Conservation (phyloP, 2,888 invertebrate species). For the Coenonympha glycerion region DNA sequence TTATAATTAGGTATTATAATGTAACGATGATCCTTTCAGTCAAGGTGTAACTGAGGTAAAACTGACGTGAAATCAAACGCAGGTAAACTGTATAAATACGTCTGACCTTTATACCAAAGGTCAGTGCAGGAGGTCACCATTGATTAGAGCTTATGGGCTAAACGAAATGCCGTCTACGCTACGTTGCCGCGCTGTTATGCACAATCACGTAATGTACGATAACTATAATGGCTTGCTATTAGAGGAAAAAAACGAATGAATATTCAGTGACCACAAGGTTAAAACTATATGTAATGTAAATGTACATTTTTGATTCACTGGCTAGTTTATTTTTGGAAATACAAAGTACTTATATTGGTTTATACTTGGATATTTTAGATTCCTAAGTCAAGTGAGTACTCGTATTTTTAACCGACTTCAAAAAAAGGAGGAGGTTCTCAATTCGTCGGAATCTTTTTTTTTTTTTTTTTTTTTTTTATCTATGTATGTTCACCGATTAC, state of each 20-base stretch:
- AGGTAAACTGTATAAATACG: slow-evolving; percentile 30
- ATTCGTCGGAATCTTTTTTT: no score
- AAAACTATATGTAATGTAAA: no score
- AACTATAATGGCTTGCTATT: slow-evolving; percentile 5
- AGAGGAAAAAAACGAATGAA: not conserved
- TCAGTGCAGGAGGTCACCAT: slow-evolving; percentile 45
- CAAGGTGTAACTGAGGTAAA: slow-evolving; percentile 10
- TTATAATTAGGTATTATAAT: no score
- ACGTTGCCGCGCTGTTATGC: slow-evolving; percentile 13
- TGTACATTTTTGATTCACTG: not conserved
- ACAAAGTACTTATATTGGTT: no score
- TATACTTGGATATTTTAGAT: no score
- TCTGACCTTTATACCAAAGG: slow-evolving; percentile 43
- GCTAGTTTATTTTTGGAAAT: no score
- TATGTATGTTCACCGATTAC: no score
- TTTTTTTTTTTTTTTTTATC: no score
- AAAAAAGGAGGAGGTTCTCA: no score
- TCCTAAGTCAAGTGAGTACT: no score
- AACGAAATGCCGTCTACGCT: slow-evolving; percentile 30
- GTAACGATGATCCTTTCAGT: no score
- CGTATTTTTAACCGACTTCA: no score
- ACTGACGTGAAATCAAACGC: slow-evolving; percentile 4
- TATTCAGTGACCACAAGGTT: not conserved
- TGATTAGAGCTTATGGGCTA: slow-evolving; percentile 36
- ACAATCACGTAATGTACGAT: slow-evolving; percentile 17